Base-by-base conservation (phyloP, 2,113 vertebrate genomes). In the Heterochromis multidens region DNA sequence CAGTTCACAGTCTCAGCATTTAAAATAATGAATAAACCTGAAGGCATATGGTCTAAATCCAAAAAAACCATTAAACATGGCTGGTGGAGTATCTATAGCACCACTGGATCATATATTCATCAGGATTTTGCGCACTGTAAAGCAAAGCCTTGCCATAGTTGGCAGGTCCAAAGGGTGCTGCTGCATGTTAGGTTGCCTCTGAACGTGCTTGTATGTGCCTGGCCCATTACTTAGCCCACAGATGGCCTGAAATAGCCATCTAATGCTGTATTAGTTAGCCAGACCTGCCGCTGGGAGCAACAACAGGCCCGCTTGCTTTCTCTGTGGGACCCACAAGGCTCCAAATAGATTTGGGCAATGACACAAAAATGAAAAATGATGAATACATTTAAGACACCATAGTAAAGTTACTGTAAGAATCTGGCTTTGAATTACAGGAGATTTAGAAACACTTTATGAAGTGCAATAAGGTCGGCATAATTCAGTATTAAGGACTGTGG, bases 241-340 rank as follows among this genome's bases (percentile, higher is more conserved):
- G 93, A 93, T 91, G 94, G 87, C 91, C 88, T 87, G 86, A 94
- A 95, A 93, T 94, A 95, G 94, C 88, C 85, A 65, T 86, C 83
- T 88, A 94, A 92, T 91, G 91, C 82, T 31, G 91, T 77, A 90
- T 94, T 88, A 92, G 90, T 89, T 84, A 84, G 83, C 80, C 88
- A 91, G 93, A 89, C 84, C 81, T 58, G 87, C 89, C 58, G 82
- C 79, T 82, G 78, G 89, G 82, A 87, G 88, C 88, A 79, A 82
- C 82, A 93, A 58, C 94, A 91, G 92, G 88, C 89, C 84, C 83
- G 49, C 49, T 62, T 33, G n/a, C 83, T 63, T 83, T 40, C 46
- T 52, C 79, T 33, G 87, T 67, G 83, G 80, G 86, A 86, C 85
- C 89, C 3, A 21, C 9, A 58, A 74, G 77, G 80, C 82, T 74